Evolutionary conservation across 2,797 vertebrate genomes (phyloP), one percentile per base, ranked within the genome.

Genomic region (Acanthopagrus latus): DNA sequence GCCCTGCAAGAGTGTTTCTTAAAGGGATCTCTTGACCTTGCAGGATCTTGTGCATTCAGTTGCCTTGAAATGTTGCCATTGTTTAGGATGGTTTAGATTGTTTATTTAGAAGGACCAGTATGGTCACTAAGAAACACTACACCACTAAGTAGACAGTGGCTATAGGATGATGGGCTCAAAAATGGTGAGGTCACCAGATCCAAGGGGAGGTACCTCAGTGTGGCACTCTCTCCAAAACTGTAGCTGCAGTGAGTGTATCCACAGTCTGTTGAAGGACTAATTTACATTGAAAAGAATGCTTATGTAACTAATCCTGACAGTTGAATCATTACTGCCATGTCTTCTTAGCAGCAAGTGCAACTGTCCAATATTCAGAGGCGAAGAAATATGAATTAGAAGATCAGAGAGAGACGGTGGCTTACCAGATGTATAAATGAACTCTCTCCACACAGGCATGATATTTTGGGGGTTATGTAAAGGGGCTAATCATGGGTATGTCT

Each of bases 291-390:
- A 17, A 54, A 23, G 25, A 55, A 43, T 27, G 2, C 27, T 46
- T 48, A 1, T 41, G 27, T 48, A 71, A 48, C 5, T 27, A 48
- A 50, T 56, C 27, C 27, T 46, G 46, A 41, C 9, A 44, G 55
- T 54, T 59, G 47, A 58, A 70, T 47, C n/a, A 47, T 46, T 46
- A 17, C n/a, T 63, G 23, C 10, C 9, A 5, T 66, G 33, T 76
- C 23, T 41, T 55, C 5, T 54, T 51, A 18, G 4, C 58, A 50
- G 21, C 41, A 64, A 56, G 33, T 29, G 2, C 43, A 62, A 4
- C 27, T 55, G 14, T 43, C 12, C 16, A 20, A 62, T 27, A 44
- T 44, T 4, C 12, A 38, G 51, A 46, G 21, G 47, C 12, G 33
- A 50, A 20, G 1, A 48, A 48, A 65, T 25, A 44, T 6, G 48